phyloP scores from a whole-genome alignment of 53 echinoderm and acorn worm species.

The Glandiceps talaboti region DNA sequence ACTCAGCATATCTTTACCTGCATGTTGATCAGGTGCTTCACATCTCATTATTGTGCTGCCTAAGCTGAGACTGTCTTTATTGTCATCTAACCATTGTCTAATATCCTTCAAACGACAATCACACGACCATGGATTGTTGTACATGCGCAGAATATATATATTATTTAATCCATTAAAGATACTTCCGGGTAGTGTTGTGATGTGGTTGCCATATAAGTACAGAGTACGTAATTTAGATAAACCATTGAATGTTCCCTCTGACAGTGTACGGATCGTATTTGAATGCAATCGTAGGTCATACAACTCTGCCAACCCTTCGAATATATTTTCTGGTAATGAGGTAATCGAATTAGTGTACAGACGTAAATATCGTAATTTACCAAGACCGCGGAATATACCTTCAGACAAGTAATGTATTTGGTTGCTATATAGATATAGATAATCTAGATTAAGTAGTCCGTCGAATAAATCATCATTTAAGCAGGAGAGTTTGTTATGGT shows the following conservation, averaged over 20 bases:
- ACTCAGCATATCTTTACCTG: not conserved
- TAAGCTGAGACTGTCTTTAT: not conserved
- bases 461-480: not conserved
- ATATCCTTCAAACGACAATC: not conserved
- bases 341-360: not conserved
- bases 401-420: not conserved
- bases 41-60: not conserved
- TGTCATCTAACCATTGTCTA: not conserved
- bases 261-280: not conserved
- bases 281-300: not conserved
- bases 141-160: not conserved
- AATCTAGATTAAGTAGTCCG: not conserved
- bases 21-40: not conserved
- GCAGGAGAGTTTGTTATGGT: not conserved
- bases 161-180: not conserved
- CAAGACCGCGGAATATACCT: not conserved
- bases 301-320: not conserved
- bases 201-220: not conserved
- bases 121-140: not conserved
- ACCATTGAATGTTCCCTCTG: not conserved
- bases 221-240: too few relatives aligned
- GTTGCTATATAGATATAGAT: not conserved
- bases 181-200: not conserved
- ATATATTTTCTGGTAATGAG: not conserved
- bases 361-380: not conserved